Base-by-base conservation (phyloP, 2,113 vertebrate genomes). In the Baryphthengus martii region DNA sequence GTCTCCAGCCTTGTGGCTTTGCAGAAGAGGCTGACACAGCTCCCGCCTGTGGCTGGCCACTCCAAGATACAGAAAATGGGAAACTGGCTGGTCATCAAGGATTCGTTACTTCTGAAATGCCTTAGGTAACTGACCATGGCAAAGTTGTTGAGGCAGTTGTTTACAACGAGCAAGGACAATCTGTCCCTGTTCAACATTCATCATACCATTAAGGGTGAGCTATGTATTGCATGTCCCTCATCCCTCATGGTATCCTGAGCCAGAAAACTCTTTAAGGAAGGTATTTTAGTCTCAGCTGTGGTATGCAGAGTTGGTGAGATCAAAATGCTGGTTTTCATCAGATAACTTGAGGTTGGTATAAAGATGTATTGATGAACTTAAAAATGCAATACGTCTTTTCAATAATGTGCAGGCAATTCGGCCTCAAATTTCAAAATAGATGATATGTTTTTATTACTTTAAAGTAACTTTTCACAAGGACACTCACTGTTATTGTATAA, bases 231-330 rank as follows among this genome's bases (percentile, higher is more conserved):
- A 35, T 9, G 5, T 37, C 16, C 6, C 19, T 73, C 26, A 10
- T 37, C 12, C 3, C 7, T 23, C 0, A 0, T 1, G 17, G 25
- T 2, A 45, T 33, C 42, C 52, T 42, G 37, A 23, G 29, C 59
- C 56, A 74, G 26, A 50, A 58, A 67, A 29, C 25, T 50, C 49
- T 37, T 17, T 35, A 19, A 67, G 37, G 49, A 58, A 61, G 12
- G 11, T 49, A 20, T 59, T 94, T 58, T 20, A 58, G 5, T 53
- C 18, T 65, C 67, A 53, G 29, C 24, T 33, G 10, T 35, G 39
- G 12, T 31, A 10, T 7, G 3, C 15, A 50, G 42, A 84, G 9
- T 24, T 61, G 63, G 15, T 68, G 47, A 76, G n/a, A 66, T 11
- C 11, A 73, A 88, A 77, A 74, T 6, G 3, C 21, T 40, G 28